A percentile compares a stretch with the other conserved stretches of the same genome.
These are phyloP conservation scores for Prunella strophiata DNA, from an alignment of 2,797 vertebrate species.

Conservation along the genomic window DNA sequence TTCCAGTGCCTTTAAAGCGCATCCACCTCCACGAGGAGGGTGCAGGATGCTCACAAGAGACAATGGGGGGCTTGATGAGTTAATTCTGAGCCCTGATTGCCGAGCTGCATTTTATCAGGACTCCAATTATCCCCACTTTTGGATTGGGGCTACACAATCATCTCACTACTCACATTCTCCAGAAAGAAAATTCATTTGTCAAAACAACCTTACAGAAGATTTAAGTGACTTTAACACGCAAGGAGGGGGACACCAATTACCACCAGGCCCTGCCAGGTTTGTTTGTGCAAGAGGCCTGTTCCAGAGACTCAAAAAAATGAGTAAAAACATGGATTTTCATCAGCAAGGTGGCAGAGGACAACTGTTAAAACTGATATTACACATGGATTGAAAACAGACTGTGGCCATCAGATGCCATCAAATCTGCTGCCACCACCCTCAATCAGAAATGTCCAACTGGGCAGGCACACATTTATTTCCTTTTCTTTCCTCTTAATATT, in stretches of 20 bases:
- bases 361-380: not conserved
- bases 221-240: not conserved
- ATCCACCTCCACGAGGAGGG: not conserved
- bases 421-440: not conserved
- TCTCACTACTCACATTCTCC: not conserved
- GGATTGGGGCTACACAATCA: not conserved
- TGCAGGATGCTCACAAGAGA: not conserved
- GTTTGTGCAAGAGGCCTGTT: not conserved
- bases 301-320: not conserved
- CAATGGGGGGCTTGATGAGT: not conserved
- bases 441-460: not conserved
- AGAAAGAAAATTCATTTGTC: not conserved
- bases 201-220: not conserved
- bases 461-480: not conserved
- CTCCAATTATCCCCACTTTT: not conserved
- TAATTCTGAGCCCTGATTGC: not conserved
- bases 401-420: not conserved
- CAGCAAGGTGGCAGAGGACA: not conserved
- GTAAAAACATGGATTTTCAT: not conserved
- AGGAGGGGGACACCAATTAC: not conserved
- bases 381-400: not conserved
- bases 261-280: not conserved
- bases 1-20: not conserved
- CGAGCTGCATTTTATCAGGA: not conserved
- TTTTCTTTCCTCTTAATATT: not conserved